Evolutionary conservation across 2,797 vertebrate genomes (phyloP), one percentile per base, ranked within the genome.

Genomic region (Acrocephalus scirpaceus): DNA sequence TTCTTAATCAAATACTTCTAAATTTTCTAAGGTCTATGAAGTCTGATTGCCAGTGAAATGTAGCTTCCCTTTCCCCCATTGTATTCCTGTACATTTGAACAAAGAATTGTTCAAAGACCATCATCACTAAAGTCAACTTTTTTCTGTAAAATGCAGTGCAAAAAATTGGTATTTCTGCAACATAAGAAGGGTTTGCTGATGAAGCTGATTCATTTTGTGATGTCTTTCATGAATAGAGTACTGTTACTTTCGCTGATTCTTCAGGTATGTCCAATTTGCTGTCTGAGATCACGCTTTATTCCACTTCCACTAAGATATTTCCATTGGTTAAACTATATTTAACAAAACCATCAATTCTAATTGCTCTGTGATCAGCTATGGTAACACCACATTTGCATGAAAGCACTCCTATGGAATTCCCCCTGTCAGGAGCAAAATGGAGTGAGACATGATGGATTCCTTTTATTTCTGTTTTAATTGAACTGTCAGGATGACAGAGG

Each of bases 141-240:
- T 69, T 79, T 73, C 82, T 79, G 83, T 90, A 92, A 94, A 95
- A 90, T 67, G 36, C 6, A 82, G 60, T 56, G 86, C 84, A 93
- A 95, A 93, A 79, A 29, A 2, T 1, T 29, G 13, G 6, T 40
- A 25, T 65, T 48, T 85, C 38, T 71, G 65, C 66, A 64, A 14
- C 9, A 4, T 26, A 19, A 42, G 29, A 48, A 74, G 73, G 45
- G 29, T 40, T 7, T 54, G n/a, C 29, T 34, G 16, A 64, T 38
- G 72, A 65, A 79, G 32, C 15, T 27, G 47, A 78, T 67, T 36
- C 2, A 13, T 69, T 72, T 45, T 69, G 54, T 50, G 66, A 32
- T 67, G 18, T 57, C 69, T 84, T 69, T 84, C 54, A 60, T 50
- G 22, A 88, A 34, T 36, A 36, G 1, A 69, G 40, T 56, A 47